These are phyloP conservation scores for Gasterosteus nipponicus DNA, from an alignment of 2,113 vertebrate species.

Conservation along the genomic window DNA sequence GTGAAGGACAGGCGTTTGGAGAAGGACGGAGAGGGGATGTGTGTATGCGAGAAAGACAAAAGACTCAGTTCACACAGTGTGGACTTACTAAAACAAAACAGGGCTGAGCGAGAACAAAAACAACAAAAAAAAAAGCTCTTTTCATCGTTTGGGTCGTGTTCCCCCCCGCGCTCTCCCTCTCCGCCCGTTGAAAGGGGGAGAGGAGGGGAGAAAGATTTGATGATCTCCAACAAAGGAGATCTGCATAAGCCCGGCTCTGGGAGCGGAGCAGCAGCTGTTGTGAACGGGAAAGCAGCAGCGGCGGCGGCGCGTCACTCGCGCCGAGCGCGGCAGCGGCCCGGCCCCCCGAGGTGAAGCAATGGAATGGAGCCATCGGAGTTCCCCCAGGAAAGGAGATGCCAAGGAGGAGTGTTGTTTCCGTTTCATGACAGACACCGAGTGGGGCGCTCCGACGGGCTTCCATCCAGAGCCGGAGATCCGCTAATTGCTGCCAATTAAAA, in stretches of 20 bases:
- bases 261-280: conserved; percentile 83
- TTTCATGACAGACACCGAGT: conserved; percentile 57
- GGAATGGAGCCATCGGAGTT: conserved; percentile 71
- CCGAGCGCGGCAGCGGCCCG: conserved; percentile 71
- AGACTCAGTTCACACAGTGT: conserved; percentile 44
- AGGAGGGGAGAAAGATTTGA: conserved; percentile 73
- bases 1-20: conserved; percentile 35
- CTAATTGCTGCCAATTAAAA: conserved; percentile 75
- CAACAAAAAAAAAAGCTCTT: conserved; percentile 37
- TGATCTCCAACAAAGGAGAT: conserved; percentile 80
- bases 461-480: conserved; percentile 67
- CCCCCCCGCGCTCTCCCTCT: conserved; percentile 51
- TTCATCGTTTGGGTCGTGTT: conserved; percentile 65
- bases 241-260: conserved; percentile 82
- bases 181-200: conserved; percentile 67
- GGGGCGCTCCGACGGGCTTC: conserved; percentile 55
- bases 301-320: conserved; percentile 73
- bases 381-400: conserved; percentile 57
- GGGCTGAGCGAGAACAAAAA: conserved; percentile 44
- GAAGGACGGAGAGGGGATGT: conserved; percentile 23
- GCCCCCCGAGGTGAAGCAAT: conserved; percentile 78
- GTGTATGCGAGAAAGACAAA: conserved; percentile 21
- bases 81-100: conserved; percentile 67
- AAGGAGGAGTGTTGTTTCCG: conserved; percentile 71
- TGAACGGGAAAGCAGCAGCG: conserved; percentile 76